Evolutionary conservation across 1,140 invertebrate species (phyloP).

Genomic region (Cephus cinctus): DNA sequence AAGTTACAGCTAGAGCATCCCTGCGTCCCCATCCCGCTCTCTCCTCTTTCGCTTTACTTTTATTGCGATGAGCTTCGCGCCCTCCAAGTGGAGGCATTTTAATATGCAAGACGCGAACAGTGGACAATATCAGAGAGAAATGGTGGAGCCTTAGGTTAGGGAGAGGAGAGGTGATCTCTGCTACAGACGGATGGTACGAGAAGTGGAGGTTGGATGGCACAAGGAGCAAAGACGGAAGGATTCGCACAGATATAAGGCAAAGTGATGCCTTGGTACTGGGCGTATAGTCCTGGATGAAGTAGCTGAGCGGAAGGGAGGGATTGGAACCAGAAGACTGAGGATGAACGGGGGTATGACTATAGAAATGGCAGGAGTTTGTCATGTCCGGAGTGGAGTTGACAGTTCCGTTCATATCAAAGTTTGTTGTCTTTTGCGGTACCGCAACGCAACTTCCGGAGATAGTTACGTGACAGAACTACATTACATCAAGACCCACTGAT

Average conservation of each 20-base stretch:
- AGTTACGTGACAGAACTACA: slow-evolving; percentile 42
- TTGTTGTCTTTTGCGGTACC: slow-evolving; percentile 17
- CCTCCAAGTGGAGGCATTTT: slow-evolving; percentile 19
- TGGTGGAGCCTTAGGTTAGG: slow-evolving; percentile 11
- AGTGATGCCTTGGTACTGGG: no score
- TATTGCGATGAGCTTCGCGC: slow-evolving; percentile 10
- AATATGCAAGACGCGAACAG: slow-evolving; percentile 38
- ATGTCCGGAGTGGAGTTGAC: slow-evolving; percentile 46
- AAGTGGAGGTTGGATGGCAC: slow-evolving; percentile 13
- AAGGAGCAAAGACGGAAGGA: slow-evolving; percentile 8
- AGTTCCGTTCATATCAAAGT: slow-evolving; percentile 43
- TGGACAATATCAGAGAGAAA: slow-evolving; percentile 38
- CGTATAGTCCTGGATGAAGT: no score
- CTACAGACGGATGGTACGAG: slow-evolving; percentile 16
- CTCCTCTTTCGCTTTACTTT: slow-evolving; percentile 19
- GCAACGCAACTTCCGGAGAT: slow-evolving; percentile 22
- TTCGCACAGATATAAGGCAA: no score
- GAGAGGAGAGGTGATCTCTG: slow-evolving; percentile 11
- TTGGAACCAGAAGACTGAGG: slow-evolving; percentile 19
- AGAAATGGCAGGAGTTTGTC: slow-evolving; percentile 35
- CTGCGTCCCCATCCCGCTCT: slow-evolving; percentile 11
- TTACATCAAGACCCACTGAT: no score
- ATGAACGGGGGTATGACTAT: slow-evolving; percentile 5
- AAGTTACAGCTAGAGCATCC: slow-evolving; percentile 39
- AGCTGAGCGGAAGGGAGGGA: slow-evolving; percentile 9